phyloP scores from a whole-genome alignment of 2,113 vertebrate species.

The Geothlypis trichas region DNA sequence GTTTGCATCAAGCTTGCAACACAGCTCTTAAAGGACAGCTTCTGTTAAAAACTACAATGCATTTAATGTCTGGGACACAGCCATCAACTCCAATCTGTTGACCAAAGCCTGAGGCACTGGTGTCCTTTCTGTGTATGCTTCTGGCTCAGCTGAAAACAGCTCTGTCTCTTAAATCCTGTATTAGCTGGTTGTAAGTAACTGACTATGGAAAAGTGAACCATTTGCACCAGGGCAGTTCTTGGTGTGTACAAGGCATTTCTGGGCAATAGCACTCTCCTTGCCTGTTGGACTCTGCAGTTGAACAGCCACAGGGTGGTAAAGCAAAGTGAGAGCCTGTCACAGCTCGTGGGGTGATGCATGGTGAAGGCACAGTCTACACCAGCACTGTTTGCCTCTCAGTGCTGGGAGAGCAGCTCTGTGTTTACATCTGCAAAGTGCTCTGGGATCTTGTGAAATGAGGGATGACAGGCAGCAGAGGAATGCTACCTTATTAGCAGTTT shows the following conservation, averaged over 20 bases:
- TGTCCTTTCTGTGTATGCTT: not conserved
- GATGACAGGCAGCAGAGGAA: not conserved
- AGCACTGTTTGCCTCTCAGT: not conserved
- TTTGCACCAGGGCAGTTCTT: not conserved
- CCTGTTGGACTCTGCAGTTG: not conserved
- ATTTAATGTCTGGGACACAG: not conserved
- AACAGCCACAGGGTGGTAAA: constrained; percentile 6
- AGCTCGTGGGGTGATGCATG: not conserved
- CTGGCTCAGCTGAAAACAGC: not conserved
- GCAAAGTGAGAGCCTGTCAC: not conserved
- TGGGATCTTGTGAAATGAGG: not conserved
- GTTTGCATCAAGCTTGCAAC: not conserved
- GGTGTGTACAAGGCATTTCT: fast-evolving
- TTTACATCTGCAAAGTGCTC: not conserved
- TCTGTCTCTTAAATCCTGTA: not conserved
- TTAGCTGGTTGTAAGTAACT: not conserved
- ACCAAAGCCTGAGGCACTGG: not conserved
- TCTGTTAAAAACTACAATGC: not conserved
- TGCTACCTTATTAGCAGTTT: not conserved
- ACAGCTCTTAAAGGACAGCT: not conserved
- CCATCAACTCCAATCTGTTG: not conserved
- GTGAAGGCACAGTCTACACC: not conserved
- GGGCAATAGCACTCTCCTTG: not conserved
- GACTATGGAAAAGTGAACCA: not conserved
- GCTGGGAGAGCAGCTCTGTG: not conserved